These are phyloP conservation scores for Plutomurus gul DNA, from an alignment of 1,140 invertebrate species.

Conservation along the genomic window DNA sequence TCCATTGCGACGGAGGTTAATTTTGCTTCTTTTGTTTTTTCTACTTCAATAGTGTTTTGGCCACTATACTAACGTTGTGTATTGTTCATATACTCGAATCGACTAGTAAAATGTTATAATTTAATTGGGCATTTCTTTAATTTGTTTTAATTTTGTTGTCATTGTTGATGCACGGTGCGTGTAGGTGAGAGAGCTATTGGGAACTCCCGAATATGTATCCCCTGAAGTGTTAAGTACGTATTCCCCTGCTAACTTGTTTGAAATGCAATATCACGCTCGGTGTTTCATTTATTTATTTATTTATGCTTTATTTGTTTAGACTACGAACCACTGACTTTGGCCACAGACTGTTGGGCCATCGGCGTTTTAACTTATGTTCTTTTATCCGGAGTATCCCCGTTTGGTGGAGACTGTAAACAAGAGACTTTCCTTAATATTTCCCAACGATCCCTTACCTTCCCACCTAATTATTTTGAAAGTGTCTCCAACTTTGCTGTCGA, in stretches of 20 bases:
- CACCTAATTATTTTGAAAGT: slow-evolving; percentile 92
- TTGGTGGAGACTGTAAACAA: slow-evolving; percentile 77
- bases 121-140: neutral
- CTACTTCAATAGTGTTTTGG: neutral
- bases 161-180: slow-evolving; percentile 9
- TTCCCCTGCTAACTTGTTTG: slow-evolving; percentile 7
- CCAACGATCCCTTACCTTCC: slow-evolving; percentile 90
- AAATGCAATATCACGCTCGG: slow-evolving; percentile 12
- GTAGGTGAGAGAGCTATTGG: slow-evolving; percentile 52
- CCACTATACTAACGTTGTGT: neutral
- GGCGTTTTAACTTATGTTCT: slow-evolving; percentile 91
- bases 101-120: neutral
- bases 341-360: slow-evolving; percentile 92
- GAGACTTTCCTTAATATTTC: slow-evolving; percentile 94
- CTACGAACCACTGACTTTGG: slow-evolving; percentile 46
- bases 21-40: slow-evolving; percentile 34
- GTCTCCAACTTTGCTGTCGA: slow-evolving; percentile 73
- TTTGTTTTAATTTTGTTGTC: slow-evolving; percentile 23
- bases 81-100: neutral
- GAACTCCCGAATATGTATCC: slow-evolving; percentile 51
- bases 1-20: slow-evolving; percentile 48
- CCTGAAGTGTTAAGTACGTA: slow-evolving; percentile 50
- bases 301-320: no score
- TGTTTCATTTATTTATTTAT: neutral
- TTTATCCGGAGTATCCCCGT: slow-evolving; percentile 91